Evolutionary conservation across 1,140 invertebrate genomes (phyloP).

Genomic region (Hestina assimilis): DNA sequence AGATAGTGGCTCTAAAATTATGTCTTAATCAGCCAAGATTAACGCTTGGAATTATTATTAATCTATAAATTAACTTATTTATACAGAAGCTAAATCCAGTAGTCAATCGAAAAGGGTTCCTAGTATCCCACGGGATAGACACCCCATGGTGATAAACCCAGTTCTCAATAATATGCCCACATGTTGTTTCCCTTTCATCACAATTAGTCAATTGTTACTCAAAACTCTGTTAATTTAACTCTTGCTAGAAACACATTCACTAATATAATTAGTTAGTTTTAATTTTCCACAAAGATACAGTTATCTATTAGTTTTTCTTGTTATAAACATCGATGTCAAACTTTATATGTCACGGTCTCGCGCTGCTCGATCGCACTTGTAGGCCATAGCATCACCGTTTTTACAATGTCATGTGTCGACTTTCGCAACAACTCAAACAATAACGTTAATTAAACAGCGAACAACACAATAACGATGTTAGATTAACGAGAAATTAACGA

Average conservation of each 20-base stretch:
- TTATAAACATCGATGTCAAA: conserved; percentile 61
- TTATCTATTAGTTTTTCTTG: conserved; percentile 11
- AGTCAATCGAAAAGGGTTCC: conserved; percentile 57
- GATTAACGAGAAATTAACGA: conserved; percentile 21
- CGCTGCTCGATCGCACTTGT: conserved; percentile 72
- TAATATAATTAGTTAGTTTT: not conserved
- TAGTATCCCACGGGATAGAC: conserved; percentile 64
- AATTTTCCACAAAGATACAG: not conserved
- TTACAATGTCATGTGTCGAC: conserved; percentile 75
- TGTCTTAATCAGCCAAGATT: not conserved
- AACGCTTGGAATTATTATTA: not conserved
- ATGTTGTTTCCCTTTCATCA: conserved; percentile 57
- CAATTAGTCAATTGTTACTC: conserved; percentile 47
- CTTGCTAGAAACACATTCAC: not conserved
- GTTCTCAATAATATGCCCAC: conserved; percentile 64
- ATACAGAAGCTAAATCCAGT: conserved; percentile 32
- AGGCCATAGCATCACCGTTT: conserved; percentile 66
- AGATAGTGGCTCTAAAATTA: not conserved
- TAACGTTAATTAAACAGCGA: conserved; percentile 39
- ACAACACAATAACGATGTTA: conserved; percentile 4
- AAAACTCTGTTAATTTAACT: conserved; percentile 21
- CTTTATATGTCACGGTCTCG: conserved; percentile 74
- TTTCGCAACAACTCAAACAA: conserved; percentile 64
- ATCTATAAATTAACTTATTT: not conserved
- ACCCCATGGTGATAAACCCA: conserved; percentile 67